Conservation (phyloP, 2,888 invertebrate genomes). For the Pecten maximus region DNA sequence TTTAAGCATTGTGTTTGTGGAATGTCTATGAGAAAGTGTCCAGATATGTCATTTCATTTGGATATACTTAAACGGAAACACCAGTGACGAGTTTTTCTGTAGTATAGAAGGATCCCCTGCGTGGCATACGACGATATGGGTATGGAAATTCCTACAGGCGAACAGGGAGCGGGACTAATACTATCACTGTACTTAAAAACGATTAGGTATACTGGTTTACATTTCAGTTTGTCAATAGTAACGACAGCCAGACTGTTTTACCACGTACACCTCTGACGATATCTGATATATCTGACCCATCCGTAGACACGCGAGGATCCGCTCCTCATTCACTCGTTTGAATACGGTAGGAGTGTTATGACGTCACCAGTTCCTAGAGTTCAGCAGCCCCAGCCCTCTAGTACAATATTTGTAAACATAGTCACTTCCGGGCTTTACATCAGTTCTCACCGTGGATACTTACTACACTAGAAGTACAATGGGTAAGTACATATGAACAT, state of each 20-base stretch:
- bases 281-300: neutral
- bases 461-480: neutral
- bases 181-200: too few species aligned
- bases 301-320: neutral
- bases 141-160: too few species aligned
- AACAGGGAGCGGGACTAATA: too few species aligned
- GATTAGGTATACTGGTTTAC: too few species aligned
- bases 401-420: neutral
- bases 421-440: neutral
- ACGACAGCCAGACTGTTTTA: neutral
- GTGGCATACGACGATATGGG: too few species aligned
- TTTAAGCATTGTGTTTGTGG: too few species aligned
- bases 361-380: slow-evolving; percentile 15
- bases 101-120: too few species aligned
- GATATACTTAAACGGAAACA: too few species aligned
- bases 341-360: neutral
- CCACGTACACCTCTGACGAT: neutral
- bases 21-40: too few species aligned
- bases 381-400: neutral
- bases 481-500: neutral
- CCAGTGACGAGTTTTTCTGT: too few species aligned
- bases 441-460: neutral
- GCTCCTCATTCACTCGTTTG: neutral
- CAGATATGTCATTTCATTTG: too few species aligned
- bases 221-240: too few species aligned